phyloP scores from a whole-genome alignment of 2,888 invertebrate genomes.

The Rambutsinella grinnellia region DNA sequence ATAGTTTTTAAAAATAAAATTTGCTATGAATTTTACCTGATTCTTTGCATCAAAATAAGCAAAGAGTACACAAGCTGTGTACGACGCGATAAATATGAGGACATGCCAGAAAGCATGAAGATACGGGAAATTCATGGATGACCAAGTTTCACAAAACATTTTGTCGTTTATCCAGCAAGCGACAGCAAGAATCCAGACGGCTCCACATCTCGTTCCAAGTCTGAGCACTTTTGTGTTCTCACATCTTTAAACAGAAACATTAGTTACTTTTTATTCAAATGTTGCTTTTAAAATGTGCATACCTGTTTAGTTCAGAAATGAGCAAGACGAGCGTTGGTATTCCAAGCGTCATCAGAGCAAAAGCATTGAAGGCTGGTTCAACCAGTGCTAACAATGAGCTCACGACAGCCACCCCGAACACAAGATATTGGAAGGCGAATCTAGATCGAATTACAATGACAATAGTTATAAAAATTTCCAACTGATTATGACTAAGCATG shows the following conservation, averaged over 20 bases:
- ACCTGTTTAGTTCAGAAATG: slow-evolving; percentile 79
- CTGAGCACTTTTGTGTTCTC: slow-evolving; percentile 78
- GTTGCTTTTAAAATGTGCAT: too few species aligned
- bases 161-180: slow-evolving; percentile 79
- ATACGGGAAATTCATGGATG: slow-evolving; percentile 83
- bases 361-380: slow-evolving; percentile 86
- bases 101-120: slow-evolving; percentile 88
- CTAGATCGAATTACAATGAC: slow-evolving; percentile 6
- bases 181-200: slow-evolving; percentile 79
- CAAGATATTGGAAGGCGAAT: slow-evolving; percentile 73
- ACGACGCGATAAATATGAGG: slow-evolving; percentile 83
- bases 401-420: slow-evolving; percentile 74
- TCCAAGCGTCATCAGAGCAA: slow-evolving; percentile 82
- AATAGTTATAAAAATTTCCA: too few species aligned
- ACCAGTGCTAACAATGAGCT: slow-evolving; percentile 80
- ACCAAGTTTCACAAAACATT: slow-evolving; percentile 82
- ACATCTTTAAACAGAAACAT: slow-evolving; percentile 66
- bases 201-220: slow-evolving; percentile 79
- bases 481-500: slow-evolving; percentile 9
- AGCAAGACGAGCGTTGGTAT: slow-evolving; percentile 79
- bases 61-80: slow-evolving; percentile 82
- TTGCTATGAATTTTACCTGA: slow-evolving; percentile 74
- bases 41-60: slow-evolving; percentile 83
- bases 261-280: not conserved
- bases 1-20: too few species aligned